Conservation (phyloP, 1,140 invertebrate species). For the Rhopalosiphum padi region DNA sequence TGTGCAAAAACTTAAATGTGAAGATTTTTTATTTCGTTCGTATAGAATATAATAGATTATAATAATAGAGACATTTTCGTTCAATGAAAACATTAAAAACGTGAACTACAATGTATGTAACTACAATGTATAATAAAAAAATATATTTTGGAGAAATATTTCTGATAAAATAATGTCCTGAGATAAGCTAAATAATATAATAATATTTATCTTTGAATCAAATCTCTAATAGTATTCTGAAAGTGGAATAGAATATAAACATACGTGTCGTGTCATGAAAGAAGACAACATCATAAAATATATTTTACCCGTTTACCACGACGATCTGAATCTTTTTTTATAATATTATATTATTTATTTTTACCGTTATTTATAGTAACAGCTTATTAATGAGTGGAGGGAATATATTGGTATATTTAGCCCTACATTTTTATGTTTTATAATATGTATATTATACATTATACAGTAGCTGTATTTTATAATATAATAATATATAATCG, state of each 20-base stretch:
- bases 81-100: background rate
- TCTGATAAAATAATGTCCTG: background rate
- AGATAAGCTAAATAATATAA: background rate
- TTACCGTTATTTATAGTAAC: background rate
- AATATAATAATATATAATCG: background rate
- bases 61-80: background rate
- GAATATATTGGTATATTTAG: background rate
- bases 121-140: background rate
- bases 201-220: background rate
- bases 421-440: background rate
- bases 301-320: background rate
- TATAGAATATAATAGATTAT: background rate
- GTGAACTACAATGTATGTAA: no score
- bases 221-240: constrained; percentile 17
- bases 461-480: background rate
- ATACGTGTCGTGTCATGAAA: background rate
- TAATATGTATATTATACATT: background rate
- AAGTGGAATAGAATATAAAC: background rate
- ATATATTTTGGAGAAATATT: background rate
- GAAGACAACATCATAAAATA: background rate
- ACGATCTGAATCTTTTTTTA: background rate
- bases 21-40: background rate
- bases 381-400: background rate
- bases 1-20: background rate
- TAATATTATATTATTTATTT: background rate